Conservation (phyloP, 2,797 vertebrate species). For the Acridotheres tristis region DNA sequence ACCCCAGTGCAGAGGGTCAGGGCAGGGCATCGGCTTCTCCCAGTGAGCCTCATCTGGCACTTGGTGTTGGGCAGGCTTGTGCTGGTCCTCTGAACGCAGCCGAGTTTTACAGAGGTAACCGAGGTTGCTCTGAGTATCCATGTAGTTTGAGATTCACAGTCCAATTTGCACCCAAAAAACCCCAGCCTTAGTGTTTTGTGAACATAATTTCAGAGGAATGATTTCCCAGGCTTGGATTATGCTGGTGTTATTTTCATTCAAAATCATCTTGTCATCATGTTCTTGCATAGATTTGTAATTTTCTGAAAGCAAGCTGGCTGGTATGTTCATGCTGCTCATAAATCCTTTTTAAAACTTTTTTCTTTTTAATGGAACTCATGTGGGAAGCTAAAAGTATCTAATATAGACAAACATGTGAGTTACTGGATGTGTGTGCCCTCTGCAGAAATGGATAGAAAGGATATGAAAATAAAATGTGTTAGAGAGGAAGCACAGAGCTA, state of each 20-base stretch:
- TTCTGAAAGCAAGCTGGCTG: slow-evolving; percentile 43
- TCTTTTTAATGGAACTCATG: neutral
- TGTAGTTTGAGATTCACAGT: neutral
- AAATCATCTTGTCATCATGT: slow-evolving; percentile 33
- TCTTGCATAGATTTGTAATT: slow-evolving; percentile 28
- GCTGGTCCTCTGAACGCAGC: neutral
- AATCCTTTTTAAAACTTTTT: neutral
- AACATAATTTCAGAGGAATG: neutral
- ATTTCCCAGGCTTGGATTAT: slow-evolving; percentile 2
- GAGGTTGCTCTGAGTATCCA: neutral
- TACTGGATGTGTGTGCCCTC: neutral
- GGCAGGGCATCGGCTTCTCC: neutral
- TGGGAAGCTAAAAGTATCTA: neutral
- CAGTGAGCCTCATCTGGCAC: neutral
- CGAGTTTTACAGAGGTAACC: neutral
- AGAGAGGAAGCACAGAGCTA: neutral
- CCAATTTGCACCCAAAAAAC: neutral
- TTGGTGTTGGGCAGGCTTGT: neutral
- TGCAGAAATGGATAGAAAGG: neutral
- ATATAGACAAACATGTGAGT: neutral
- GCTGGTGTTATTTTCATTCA: slow-evolving; percentile 33
- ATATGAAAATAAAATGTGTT: neutral
- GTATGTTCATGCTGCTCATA: neutral
- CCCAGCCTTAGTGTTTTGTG: neutral
- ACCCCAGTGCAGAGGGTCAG: neutral